Evolutionary conservation across 1,140 invertebrate genomes (phyloP), one percentile per base, ranked within the genome.

Genomic region (Sminthurinus signatus): DNA sequence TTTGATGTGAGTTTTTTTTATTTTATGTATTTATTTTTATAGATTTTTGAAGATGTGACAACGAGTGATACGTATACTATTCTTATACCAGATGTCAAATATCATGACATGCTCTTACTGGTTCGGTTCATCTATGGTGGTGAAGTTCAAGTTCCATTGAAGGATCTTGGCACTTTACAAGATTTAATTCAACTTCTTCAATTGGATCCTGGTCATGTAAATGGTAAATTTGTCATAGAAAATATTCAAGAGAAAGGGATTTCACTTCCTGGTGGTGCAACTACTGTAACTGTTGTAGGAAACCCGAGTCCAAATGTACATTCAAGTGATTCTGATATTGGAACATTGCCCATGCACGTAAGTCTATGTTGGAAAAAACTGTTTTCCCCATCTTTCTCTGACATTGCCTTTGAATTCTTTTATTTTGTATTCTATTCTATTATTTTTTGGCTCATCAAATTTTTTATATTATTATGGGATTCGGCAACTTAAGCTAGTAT

Each of bases 111-210:
- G 71, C 32, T 70, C 28, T 62, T 68, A 17, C 43, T 73, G 14
- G 57, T 71, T 25, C 62, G 64, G 3, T 73, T 73, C 67, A 67
- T 73, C 14, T 73, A 73, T 46, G 71, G 71, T n/a, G 71, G 71
- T 25, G 71, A 73, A 28, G 71, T 73, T 1, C 68, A 65, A 32
- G 71, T 73, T 15, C 71, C 71, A 29, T 59, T 73, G 46, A 71
- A 70, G 46, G 68, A 73, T 46, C 55, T 73, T 19, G 71, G 71
- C 5, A 69, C 59, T 12, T 52, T 73, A 1, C 71, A 73, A 51
- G 71, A 73, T 48, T 62, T 73, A 21, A 73, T 70, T 50, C 65
- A 71, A 48, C 59, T 73, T n/a, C 69, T 73, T 19, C 63, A 69
- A 27, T 51, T 73, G 14, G 71, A 73, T 42, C 66, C 70, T 12